Evolutionary conservation across 2,888 invertebrate species (phyloP).

Genomic region (Caenorhabditis angaria): DNA sequence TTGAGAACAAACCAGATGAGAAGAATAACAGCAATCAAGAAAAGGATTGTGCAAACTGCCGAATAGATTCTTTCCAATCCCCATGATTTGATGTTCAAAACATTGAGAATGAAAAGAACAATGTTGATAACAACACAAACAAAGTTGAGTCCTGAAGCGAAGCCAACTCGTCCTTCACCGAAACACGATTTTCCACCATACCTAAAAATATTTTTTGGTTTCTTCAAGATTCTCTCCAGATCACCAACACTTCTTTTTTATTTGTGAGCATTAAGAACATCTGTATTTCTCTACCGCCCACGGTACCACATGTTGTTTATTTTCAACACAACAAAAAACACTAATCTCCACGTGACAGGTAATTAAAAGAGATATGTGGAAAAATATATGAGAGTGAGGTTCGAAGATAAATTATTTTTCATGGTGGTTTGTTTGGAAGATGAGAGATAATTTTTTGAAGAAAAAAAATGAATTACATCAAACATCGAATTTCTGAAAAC

Average conservation of each 20-base stretch:
- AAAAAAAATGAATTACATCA: no score
- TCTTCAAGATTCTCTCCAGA: no score
- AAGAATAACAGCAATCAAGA: conserved; percentile 58
- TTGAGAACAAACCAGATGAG: conserved; percentile 62
- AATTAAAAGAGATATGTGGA: no score
- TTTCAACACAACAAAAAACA: not conserved
- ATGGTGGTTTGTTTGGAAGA: not conserved
- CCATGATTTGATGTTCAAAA: conserved; percentile 63
- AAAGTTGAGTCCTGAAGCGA: conserved; percentile 57
- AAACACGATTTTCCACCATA: conserved; percentile 64
- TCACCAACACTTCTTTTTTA: no score
- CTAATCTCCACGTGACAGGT: not conserved
- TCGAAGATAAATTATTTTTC: not conserved
- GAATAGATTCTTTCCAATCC: conserved; percentile 57
- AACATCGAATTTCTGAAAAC: no score
- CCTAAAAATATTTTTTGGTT: conserved; percentile 38
- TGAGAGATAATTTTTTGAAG: no score
- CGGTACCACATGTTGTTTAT: conserved; percentile 2
- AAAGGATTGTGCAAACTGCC: conserved; percentile 52
- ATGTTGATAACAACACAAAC: conserved; percentile 61
- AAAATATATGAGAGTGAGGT: not conserved
- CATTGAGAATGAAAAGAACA: conserved; percentile 64
- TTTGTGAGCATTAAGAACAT: not conserved
- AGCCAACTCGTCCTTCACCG: conserved; percentile 65
- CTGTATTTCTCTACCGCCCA: not conserved